phyloP scores from a whole-genome alignment of 2,113 vertebrate species.

The Passer domesticus region DNA sequence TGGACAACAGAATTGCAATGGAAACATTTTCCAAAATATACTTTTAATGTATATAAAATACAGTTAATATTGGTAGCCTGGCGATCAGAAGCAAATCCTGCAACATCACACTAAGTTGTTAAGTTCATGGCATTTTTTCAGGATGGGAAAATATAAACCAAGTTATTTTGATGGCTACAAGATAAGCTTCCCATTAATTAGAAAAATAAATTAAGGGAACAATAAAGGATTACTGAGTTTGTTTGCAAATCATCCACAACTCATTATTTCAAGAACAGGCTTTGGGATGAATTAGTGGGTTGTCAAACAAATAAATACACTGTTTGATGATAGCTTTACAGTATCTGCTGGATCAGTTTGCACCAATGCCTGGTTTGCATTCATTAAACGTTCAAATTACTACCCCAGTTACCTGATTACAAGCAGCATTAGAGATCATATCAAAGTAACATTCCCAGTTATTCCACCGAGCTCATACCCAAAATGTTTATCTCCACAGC shows the following conservation, averaged over 20 bases:
- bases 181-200: background rate
- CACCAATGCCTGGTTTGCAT: background rate
- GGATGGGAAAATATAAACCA: slow-evolving; percentile 1
- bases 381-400: background rate
- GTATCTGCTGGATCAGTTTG: background rate
- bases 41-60: background rate
- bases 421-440: background rate
- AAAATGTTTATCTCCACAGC: background rate
- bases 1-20: background rate
- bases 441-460: background rate
- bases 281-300: slow-evolving; percentile 15
- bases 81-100: background rate
- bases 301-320: slow-evolving; percentile 34
- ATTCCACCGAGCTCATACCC: background rate
- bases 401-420: background rate
- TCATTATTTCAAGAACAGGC: background rate
- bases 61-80: background rate
- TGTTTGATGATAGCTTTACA: background rate
- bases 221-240: slow-evolving; percentile 11
- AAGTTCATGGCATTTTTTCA: background rate
- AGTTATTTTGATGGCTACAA: background rate
- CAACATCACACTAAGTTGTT: background rate
- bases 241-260: background rate
- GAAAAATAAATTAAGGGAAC: background rate
- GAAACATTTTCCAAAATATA: background rate